These are phyloP conservation scores for Ichneumoninae sp. DNA, from an alignment of 2,888 invertebrate species.

Conservation along the genomic window DNA sequence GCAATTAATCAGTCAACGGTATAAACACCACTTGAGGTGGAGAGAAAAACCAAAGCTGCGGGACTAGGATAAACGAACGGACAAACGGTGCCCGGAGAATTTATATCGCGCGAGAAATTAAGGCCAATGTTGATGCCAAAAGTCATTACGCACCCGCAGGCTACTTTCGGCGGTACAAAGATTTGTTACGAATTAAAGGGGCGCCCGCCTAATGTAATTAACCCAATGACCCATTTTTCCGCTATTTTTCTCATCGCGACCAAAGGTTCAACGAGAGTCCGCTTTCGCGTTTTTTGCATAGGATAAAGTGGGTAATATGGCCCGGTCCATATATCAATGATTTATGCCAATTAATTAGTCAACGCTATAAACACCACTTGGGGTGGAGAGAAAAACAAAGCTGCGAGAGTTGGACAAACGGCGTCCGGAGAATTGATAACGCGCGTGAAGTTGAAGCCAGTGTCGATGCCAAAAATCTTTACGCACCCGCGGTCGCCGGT, in stretches of 20 bases:
- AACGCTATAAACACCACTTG: conserved; percentile 26
- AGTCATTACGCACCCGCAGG: too few relatives aligned
- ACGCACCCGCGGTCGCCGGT: not conserved
- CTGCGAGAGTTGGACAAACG: conserved; percentile 2
- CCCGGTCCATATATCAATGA: too few relatives aligned
- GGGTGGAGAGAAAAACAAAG: not conserved
- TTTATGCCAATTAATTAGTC: conserved; percentile 49
- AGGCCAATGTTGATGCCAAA: not conserved
- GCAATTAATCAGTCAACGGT: conserved; percentile 55
- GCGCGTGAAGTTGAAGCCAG: not conserved
- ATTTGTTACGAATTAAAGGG: too few relatives aligned
- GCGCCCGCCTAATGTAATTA: too few relatives aligned
- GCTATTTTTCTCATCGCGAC: too few relatives aligned
- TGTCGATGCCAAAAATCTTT: not conserved
- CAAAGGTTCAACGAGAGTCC: too few relatives aligned
- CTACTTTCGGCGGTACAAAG: too few relatives aligned
- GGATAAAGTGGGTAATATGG: not conserved
- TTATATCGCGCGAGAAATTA: not conserved
- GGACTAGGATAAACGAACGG: not conserved
- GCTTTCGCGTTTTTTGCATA: conserved; percentile 47
- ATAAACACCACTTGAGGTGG: not conserved
- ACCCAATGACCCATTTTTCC: too few relatives aligned
- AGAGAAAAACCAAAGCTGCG: not conserved
- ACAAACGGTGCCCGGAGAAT: not conserved
- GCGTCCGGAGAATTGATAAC: not conserved